phyloP scores from a whole-genome alignment of 2,888 invertebrate genomes.

The Stenchaetothrips biformis region DNA sequence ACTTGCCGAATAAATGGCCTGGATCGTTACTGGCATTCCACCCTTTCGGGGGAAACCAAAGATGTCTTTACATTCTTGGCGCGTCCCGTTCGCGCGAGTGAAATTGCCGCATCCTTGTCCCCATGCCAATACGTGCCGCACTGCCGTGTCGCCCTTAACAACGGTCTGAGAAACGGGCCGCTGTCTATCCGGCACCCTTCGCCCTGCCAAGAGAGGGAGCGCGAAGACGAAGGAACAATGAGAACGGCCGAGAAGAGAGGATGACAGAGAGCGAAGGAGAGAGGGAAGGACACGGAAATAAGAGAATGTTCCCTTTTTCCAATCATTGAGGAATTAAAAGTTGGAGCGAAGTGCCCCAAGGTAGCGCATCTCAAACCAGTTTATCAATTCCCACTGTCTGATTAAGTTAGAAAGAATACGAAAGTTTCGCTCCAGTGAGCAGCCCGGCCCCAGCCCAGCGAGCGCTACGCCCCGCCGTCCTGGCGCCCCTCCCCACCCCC shows the following conservation, averaged over 20 bases:
- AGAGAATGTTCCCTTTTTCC: conserved; percentile 8
- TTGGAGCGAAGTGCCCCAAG: conserved; percentile 8
- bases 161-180: background rate
- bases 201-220: too few relatives aligned
- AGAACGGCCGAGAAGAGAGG: background rate
- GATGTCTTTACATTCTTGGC: background rate
- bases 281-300: background rate
- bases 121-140: too few relatives aligned
- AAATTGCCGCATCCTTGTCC: too few relatives aligned
- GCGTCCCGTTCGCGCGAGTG: background rate
- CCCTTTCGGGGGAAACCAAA: background rate
- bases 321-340: conserved; percentile 23
- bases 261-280: background rate
- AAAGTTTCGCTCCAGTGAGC: conserved; percentile 10
- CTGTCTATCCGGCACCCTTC: conserved; percentile 3
- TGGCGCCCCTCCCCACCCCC: background rate
- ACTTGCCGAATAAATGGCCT: too few relatives aligned
- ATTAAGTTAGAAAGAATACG: conserved; percentile 24
- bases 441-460: background rate
- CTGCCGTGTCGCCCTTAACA: background rate
- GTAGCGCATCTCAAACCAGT: conserved; percentile 22
- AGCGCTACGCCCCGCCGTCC: background rate
- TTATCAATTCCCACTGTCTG: conserved; percentile 24
- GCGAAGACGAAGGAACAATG: too few relatives aligned
- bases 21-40: too few relatives aligned